A percentile compares a stretch with the other conserved stretches of the same genome.
These are phyloP conservation scores for Darevskia mixta DNA, from an alignment of 2,797 vertebrate genomes.

Conservation along the genomic window DNA sequence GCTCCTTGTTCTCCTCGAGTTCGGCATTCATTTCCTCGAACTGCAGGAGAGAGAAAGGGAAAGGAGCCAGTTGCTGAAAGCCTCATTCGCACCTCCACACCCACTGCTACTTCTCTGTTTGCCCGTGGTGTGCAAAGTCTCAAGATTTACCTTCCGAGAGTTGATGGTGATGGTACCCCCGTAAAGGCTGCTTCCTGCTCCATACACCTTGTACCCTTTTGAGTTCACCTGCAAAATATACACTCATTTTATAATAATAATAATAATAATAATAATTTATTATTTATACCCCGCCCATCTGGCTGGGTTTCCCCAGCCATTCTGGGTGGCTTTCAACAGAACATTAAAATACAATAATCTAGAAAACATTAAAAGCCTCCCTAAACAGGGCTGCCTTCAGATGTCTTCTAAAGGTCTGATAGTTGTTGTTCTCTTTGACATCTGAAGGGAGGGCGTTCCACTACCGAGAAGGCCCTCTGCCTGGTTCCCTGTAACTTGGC, in stretches of 20 bases:
- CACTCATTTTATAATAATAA: not conserved
- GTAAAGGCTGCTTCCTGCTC: conserved; percentile 94
- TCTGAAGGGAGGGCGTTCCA: too few species aligned
- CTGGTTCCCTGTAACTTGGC: too few species aligned
- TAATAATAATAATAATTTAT: too few species aligned
- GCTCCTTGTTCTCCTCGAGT: conserved; percentile 94
- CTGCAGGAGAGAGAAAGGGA: conserved; percentile 65
- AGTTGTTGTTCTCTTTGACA: too few species aligned
- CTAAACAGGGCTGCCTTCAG: too few species aligned
- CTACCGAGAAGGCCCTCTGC: too few species aligned
- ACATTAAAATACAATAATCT: too few species aligned
- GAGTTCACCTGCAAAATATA: conserved; percentile 89
- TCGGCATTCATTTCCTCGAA: conserved; percentile 99
- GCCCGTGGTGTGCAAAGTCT: fast-evolving
- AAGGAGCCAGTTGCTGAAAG: not conserved
- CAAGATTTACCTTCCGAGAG: conserved; percentile 88
- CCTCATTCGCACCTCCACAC: not conserved
- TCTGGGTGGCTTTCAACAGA: too few species aligned
- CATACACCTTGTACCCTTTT: conserved; percentile 97
- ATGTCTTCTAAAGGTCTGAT: too few species aligned
- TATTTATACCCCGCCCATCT: too few species aligned
- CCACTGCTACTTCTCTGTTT: not conserved
- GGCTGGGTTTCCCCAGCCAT: too few species aligned
- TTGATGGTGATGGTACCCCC: conserved; percentile 98
- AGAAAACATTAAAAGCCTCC: too few species aligned